phyloP scores from a whole-genome alignment of 2,888 invertebrate genomes.

The Pachycephus smyrnensis region DNA sequence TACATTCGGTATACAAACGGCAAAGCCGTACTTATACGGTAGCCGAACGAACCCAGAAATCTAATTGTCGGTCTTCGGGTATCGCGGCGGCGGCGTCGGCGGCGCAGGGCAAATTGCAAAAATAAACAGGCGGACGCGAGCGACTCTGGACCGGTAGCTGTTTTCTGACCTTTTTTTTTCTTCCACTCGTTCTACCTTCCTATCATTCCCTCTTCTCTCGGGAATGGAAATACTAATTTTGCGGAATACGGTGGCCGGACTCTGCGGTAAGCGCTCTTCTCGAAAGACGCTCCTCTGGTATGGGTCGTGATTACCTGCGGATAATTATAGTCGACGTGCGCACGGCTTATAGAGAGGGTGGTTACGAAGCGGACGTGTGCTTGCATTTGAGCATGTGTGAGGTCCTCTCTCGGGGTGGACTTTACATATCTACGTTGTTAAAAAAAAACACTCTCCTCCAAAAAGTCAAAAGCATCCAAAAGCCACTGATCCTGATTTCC shows the following conservation, averaged over 20 bases:
- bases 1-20: not conserved
- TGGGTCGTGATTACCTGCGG: slow-evolving; percentile 65
- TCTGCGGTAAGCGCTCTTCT: slow-evolving; percentile 60
- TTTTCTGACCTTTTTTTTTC: not conserved
- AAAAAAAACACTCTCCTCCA: not conserved
- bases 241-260: slow-evolving; percentile 67
- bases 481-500: not conserved
- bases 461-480: not conserved
- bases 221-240: slow-evolving; percentile 67
- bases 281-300: slow-evolving; percentile 50
- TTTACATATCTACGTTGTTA: not conserved
- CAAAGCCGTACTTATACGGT: slow-evolving; percentile 57
- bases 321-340: slow-evolving; percentile 65
- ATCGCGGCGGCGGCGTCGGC: slow-evolving; percentile 31
- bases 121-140: slow-evolving; percentile 53
- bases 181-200: slow-evolving; percentile 18
- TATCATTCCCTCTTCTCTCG: slow-evolving; percentile 43
- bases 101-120: slow-evolving; percentile 61
- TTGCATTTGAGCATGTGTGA: slow-evolving; percentile 5
- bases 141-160: not conserved
- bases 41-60: slow-evolving; percentile 62
- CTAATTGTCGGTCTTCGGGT: slow-evolving; percentile 62
- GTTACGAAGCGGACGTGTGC: slow-evolving; percentile 7
- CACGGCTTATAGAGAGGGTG: slow-evolving; percentile 39
- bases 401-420: slow-evolving; percentile 1